Evolutionary conservation across 2,797 vertebrate genomes (phyloP).

Genomic region (Sebastes reedi): DNA sequence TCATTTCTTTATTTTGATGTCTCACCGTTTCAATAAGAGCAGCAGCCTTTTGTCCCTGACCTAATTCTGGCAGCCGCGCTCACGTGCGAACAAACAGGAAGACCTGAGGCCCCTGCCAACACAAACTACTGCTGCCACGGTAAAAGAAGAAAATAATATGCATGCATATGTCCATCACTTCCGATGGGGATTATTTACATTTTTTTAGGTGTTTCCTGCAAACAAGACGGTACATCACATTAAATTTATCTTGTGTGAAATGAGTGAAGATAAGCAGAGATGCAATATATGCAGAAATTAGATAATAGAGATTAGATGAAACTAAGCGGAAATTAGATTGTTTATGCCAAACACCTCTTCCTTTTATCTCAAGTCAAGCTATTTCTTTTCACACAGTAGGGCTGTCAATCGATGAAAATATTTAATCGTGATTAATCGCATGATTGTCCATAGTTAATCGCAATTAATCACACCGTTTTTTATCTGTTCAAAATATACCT

Average conservation of each 20-base stretch:
- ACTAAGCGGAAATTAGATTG: neutral
- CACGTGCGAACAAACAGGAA: constrained; percentile 69
- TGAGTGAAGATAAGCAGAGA: neutral
- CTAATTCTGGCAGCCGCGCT: constrained; percentile 78
- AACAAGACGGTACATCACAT: neutral
- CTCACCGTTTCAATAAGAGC: constrained; percentile 74
- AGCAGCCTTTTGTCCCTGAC: constrained; percentile 84
- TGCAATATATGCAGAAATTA: neutral
- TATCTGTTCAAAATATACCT: no score
- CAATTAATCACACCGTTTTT: no score
- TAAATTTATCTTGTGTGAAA: no score
- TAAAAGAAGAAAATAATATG: neutral
- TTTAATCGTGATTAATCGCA: no score
- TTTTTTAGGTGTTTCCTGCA: neutral
- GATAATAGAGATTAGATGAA: neutral
- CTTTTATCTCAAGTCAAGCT: neutral
- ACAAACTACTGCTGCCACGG: constrained; percentile 6
- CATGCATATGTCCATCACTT: neutral
- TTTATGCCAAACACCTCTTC: neutral
- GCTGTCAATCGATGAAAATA: no score
- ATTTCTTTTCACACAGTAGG: neutral
- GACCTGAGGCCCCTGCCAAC: constrained; percentile 27
- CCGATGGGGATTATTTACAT: neutral
- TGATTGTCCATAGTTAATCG: no score
- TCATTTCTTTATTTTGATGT: constrained; percentile 73